phyloP scores from a whole-genome alignment of 2,113 vertebrate genomes.

The Cyrtonyx montezumae region DNA sequence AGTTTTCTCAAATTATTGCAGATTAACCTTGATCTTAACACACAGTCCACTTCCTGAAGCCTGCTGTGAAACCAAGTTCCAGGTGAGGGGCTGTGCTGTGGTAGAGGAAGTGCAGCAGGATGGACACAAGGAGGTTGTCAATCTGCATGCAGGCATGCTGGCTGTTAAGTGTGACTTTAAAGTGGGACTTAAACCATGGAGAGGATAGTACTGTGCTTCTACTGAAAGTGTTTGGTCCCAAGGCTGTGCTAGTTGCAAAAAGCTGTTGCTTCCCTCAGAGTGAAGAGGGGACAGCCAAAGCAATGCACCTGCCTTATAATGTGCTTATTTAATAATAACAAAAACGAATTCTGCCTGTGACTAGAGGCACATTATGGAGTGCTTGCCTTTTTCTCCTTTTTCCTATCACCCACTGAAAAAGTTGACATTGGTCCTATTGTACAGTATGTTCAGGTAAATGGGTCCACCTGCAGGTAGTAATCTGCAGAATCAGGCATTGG shows the following conservation, averaged over 20 bases:
- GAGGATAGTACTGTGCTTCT: not conserved
- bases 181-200: not conserved
- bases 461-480: not conserved
- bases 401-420: not conserved
- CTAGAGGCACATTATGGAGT: not conserved
- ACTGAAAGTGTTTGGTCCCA: not conserved
- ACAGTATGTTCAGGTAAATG: not conserved
- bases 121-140: not conserved
- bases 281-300: not conserved
- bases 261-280: not conserved
- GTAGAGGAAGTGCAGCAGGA: not conserved
- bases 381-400: not conserved
- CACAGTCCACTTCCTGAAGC: not conserved
- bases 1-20: not conserved
- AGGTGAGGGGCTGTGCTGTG: not conserved
- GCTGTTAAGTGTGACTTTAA: not conserved
- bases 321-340: not conserved
- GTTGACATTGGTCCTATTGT: not conserved
- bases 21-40: not conserved
- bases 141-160: not conserved
- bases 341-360: not conserved
- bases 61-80: not conserved
- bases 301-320: accelerated
- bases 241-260: not conserved
- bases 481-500: not conserved